Base-by-base conservation (phyloP, 2,113 vertebrate species). In the Prionailurus bengalensis region DNA sequence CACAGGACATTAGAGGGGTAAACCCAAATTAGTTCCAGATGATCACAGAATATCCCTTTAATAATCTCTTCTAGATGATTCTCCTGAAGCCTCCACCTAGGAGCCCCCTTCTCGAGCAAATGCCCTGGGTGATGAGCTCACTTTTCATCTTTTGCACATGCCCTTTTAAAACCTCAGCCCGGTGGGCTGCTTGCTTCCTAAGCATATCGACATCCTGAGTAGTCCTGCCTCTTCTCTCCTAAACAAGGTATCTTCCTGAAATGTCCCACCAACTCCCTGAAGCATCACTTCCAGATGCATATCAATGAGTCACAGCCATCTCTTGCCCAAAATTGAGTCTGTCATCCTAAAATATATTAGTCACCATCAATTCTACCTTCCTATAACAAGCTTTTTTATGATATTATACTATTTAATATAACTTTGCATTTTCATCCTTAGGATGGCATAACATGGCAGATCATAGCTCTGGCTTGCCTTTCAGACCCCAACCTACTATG, bases 401-500 rank as follows among this genome's bases (percentile, higher is more conserved):
- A 36, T 42, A 21, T 25, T 36, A 65, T 39, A 29, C 15, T 33
- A 73, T 45, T 36, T 23, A 55, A 78, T 10, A 17, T 19, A 55
- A 73, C 73, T n/a, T 23, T 61, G n/a, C 81, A 33, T 83, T 58
- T 92, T 36, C 21, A 92, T 79, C 6, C 71, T 89, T 83, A 55
- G n/a, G 31, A 65, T 12, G 15, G 70, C 31, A 66, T 65, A 88
- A 79, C 53, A 80, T 45, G 12, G 31, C 42, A 86, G 36, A 70
- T 5, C 14, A 10, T 25, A 53, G 53, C 63, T 55, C 45, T 0
- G 10, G 25, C 21, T 95, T 87, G 45, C 61, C 65, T 76, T 51
- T 13, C 79, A 79, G 63, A 25, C 27, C 23, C 45, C 33, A 61
- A 27, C 51, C 17, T 65, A 21, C 63, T 36, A 23, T 13, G 16